Conservation (phyloP, 2,888 invertebrate genomes). For the Aporophyla nigra region DNA sequence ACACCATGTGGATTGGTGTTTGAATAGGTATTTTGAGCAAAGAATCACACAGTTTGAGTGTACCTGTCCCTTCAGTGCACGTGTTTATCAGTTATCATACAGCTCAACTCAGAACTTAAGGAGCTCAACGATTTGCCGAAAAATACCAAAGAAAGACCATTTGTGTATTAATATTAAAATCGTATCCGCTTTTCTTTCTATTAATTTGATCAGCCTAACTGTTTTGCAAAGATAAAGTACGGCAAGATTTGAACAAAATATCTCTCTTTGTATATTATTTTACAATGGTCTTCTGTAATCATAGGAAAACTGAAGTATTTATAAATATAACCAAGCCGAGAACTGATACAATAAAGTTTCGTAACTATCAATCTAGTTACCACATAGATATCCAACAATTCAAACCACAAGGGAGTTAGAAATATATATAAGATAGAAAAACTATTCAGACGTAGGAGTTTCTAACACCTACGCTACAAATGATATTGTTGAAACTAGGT, state of each 20-base stretch:
- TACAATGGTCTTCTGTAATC: background rate
- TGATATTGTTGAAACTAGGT: background rate
- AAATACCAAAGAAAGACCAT: too few relatives aligned
- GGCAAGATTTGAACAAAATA: background rate
- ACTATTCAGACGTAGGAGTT: background rate
- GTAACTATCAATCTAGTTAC: background rate
- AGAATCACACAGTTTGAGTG: too few relatives aligned
- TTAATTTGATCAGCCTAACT: background rate
- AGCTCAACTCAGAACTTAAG: too few relatives aligned
- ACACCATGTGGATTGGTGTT: too few relatives aligned
- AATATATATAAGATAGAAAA: background rate
- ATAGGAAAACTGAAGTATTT: background rate
- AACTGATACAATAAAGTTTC: background rate
- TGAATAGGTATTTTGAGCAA: too few relatives aligned
- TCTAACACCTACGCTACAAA: background rate
- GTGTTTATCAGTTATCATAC: too few relatives aligned
- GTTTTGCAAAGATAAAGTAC: background rate
- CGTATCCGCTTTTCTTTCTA: background rate
- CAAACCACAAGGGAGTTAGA: background rate
- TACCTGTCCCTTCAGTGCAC: too few relatives aligned
- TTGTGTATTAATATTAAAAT: too few relatives aligned
- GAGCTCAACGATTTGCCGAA: too few relatives aligned
- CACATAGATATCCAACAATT: background rate
- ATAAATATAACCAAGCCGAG: background rate
- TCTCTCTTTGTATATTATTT: too few relatives aligned